Evolutionary conservation across 1,140 invertebrate species (phyloP), one percentile per base, ranked within the genome.

Genomic region (Hycleus cichorii): DNA sequence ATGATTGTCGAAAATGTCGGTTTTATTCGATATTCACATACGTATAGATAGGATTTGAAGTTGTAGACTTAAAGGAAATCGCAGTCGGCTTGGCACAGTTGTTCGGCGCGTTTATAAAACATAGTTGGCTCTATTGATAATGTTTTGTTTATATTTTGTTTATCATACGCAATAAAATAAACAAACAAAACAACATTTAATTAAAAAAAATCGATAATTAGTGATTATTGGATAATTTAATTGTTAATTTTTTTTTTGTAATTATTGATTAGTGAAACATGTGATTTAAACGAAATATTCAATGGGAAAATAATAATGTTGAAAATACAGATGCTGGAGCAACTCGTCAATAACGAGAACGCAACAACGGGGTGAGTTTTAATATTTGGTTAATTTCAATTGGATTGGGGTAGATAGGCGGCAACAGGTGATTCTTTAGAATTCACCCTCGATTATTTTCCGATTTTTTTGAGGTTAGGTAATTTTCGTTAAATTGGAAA

Each of bases 251-350:
- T 18, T 18, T n/a, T n/a, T 12, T 18, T 18, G 51, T 27, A 46
- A 27, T 59, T 40, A 48, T 47, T 25, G 6, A 25, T 26, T 39
- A 25, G 45, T 9, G 42, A 27, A 42, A 11, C 46, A 39, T 38
- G 47, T 12, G 32, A 8, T 38, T 32, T 7, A 39, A 27, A 8
- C 40, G 39, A 32, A 60, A 44, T 25, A 39, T 54, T 27, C 45
- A 25, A 51, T n/a, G 25, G 44, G 43, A 46, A 12, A 32, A 10
- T 57, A 52, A 65, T 48, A 40, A 74, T 74, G 73, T 59, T 74
- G 60, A 74, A 74, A 62, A 73, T 74, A 51, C 73, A 74, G 57
- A 72, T 74, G 72, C 60, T 74, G 65, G 73, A 74, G 63, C 70
- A 73, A 62, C 64, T 74, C 18, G 73, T 73, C 44, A 72, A 65